Base-by-base conservation (phyloP, 1,140 invertebrate species). In the Drosophila tristis region DNA sequence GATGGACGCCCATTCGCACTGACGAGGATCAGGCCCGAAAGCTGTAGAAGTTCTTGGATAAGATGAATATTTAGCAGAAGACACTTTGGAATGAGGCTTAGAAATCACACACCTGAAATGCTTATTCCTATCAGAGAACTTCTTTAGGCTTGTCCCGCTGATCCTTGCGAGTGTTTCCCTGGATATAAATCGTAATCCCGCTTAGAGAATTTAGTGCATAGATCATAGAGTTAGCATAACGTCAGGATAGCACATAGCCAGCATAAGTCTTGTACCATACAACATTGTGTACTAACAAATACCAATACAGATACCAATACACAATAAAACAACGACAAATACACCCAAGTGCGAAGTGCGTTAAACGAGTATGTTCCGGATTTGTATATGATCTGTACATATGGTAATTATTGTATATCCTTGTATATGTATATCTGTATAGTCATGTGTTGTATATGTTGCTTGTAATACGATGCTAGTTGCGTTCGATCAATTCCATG, bases 401-500 rank as follows among this genome's bases (percentile, higher is more conserved):
- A 2, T 20, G 1, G 20, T 20, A 39, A 15, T 20, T 51, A 48
- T 2, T 5, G 11, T 55, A 55, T 58, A 51, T 57, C 57, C 31
- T 50, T 53, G 54, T 67, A 64, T 76, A 59, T 59, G 42, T 67
- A 65, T 61, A 76, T 20, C 20, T 20, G 20, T 70, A 72, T 60
- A 50, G 43, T 58, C 60, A 20, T 54, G 45, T 70, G 43, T 20
- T 20, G 20, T 20, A 20, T 20, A 20, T n/a, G 20, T 76, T 73
- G 25, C 39, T 78, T 81, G 42, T 31, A 61, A 61, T 80, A 72
- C 59, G 47, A 56, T 45, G 42, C 66, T 54, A 67, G 55, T 70
- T 75, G 76, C 64, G 49, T 62, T 56, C 56, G 29, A 78, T 87
- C 84, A 87, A 87, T 89, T 87, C 78, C 84, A 57, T 75, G 49